Conservation (phyloP, 2,888 invertebrate genomes). For the Volucella inanis region DNA sequence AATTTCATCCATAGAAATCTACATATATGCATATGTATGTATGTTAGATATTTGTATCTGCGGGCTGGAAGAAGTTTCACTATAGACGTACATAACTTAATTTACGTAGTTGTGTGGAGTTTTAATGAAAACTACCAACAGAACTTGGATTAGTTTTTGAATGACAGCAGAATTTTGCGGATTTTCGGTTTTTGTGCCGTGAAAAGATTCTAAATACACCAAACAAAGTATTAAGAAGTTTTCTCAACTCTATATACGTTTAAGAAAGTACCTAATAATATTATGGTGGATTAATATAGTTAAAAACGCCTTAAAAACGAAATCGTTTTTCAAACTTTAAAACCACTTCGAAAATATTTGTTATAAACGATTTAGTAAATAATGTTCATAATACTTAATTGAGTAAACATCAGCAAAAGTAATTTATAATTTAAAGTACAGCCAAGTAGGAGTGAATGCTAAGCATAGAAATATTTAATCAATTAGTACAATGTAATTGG, state of each 20-base stretch:
- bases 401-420: no score
- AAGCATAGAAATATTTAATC: no score
- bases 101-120: conserved; percentile 31
- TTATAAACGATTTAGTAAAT: no score
- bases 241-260: neutral
- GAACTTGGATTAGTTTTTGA: conserved; percentile 66
- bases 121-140: conserved; percentile 56
- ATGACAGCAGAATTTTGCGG: conserved; percentile 43
- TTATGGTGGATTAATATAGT: no score
- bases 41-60: conserved; percentile 7
- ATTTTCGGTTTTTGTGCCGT: conserved; percentile 4
- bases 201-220: neutral
- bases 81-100: conserved; percentile 55
- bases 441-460: no score
- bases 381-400: no score
- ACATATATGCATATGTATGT: neutral
- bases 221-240: neutral
- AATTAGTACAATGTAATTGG: no score
- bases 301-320: no score
- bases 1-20: conserved; percentile 19
- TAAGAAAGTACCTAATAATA: no score
- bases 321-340: no score
- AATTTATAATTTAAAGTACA: no score
- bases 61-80: conserved; percentile 50
- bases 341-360: no score